A percentile compares a stretch with the other conserved stretches of the same genome.
Conservation (phyloP, 2,888 invertebrate species). For the Graphium colonna region DNA sequence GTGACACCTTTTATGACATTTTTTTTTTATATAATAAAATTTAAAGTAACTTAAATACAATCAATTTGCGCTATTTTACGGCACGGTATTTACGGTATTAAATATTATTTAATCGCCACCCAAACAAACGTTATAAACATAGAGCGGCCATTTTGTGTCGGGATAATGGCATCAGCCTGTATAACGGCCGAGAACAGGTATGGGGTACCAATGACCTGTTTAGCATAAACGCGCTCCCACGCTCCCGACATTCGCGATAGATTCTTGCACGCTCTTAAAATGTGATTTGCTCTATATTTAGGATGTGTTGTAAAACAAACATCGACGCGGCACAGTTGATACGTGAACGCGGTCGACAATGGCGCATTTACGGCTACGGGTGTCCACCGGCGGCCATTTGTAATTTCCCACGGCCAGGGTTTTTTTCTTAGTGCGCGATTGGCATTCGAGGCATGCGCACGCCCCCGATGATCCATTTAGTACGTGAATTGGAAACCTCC, state of each 20-base stretch:
- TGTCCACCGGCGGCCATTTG: slow-evolving; percentile 37
- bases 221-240: slow-evolving; percentile 75
- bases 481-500: slow-evolving; percentile 20
- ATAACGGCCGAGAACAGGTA: slow-evolving; percentile 56
- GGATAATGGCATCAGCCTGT: slow-evolving; percentile 47
- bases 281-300: slow-evolving; percentile 79
- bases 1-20: too few relatives aligned
- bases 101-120: too few relatives aligned
- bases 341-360: slow-evolving; percentile 52
- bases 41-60: too few relatives aligned
- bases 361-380: slow-evolving; percentile 29
- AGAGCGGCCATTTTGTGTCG: background rate
- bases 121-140: background rate
- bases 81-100: too few relatives aligned
- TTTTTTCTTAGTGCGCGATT: slow-evolving; percentile 40
- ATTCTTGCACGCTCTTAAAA: slow-evolving; percentile 74
- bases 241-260: slow-evolving; percentile 66
- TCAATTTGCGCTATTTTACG: too few relatives aligned
- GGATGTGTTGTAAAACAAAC: slow-evolving; percentile 72
- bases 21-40: too few relatives aligned
- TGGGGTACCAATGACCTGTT: slow-evolving; percentile 76
- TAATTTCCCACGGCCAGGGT: slow-evolving; percentile 53
- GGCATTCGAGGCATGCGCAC: slow-evolving; percentile 19
- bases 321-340: slow-evolving; percentile 60
- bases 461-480: slow-evolving; percentile 20